Evolutionary conservation across 2,113 vertebrate species (phyloP).

Genomic region (Okapia johnstoni): DNA sequence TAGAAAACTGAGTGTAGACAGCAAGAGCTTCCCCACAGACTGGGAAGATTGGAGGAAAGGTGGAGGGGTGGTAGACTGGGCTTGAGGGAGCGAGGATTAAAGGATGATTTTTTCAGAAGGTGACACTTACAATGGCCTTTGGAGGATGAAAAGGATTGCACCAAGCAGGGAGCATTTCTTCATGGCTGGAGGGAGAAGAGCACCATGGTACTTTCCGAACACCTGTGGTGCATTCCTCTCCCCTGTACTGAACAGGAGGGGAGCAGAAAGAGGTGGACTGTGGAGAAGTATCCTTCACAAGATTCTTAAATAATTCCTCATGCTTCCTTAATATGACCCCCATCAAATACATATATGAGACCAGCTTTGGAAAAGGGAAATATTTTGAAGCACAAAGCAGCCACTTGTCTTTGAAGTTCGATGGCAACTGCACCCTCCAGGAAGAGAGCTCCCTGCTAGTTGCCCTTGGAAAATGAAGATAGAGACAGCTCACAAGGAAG

Average conservation of each 20-base stretch:
- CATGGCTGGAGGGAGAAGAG: neutral
- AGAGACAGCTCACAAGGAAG: neutral
- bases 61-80: neutral
- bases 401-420: neutral
- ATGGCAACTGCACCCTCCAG: neutral
- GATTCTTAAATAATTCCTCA: neutral
- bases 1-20: neutral
- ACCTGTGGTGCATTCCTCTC: accelerated
- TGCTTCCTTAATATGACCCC: neutral
- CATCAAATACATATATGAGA: neutral
- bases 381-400: neutral
- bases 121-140: neutral
- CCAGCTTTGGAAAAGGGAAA: neutral
- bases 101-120: neutral
- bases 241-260: neutral
- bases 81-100: neutral
- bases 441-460: neutral
- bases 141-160: neutral
- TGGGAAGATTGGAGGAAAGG: neutral
- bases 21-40: accelerated
- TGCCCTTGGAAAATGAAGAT: neutral
- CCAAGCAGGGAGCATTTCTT: neutral
- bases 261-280: neutral
- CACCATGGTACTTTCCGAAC: neutral
- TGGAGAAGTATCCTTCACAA: neutral